phyloP scores from a whole-genome alignment of 2,888 invertebrate species.

The Gandaritis pyraliata region DNA sequence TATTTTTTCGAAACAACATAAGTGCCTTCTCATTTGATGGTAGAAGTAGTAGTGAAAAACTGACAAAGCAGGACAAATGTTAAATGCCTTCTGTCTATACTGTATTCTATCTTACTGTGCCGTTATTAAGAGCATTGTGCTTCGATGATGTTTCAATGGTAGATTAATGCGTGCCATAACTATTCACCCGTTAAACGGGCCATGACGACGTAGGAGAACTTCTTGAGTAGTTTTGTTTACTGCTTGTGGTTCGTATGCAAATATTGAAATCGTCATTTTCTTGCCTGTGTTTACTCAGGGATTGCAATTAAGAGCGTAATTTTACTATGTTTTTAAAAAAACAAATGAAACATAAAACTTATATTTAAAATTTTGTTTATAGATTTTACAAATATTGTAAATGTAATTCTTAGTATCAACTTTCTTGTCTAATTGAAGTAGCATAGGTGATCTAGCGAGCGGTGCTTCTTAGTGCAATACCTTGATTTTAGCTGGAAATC shows the following conservation, averaged over 20 bases:
- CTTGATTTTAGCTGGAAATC: too few species aligned
- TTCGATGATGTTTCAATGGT: constrained; percentile 54
- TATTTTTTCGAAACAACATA: neutral
- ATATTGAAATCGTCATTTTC: constrained; percentile 26
- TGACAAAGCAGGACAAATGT: too few species aligned
- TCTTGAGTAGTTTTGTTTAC: constrained; percentile 34
- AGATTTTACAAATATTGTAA: too few species aligned
- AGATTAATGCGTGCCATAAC: constrained; percentile 49
- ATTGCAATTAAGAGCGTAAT: neutral
- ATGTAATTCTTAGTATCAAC: too few species aligned
- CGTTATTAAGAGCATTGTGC: constrained; percentile 63
- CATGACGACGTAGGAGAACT: constrained; percentile 36
- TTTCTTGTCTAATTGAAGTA: too few species aligned
- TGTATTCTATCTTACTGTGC: constrained; percentile 29
- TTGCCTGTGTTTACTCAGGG: constrained; percentile 10
- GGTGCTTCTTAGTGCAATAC: too few species aligned
- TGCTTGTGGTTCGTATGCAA: constrained; percentile 27
- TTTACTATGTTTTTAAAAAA: neutral
- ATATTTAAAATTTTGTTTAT: too few species aligned
- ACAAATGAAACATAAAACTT: too few species aligned
- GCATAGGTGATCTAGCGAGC: too few species aligned
- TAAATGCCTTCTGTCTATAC: neutral
- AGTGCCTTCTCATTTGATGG: neutral
- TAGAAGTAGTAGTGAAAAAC: neutral
- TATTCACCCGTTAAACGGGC: constrained; percentile 40